phyloP scores from a whole-genome alignment of 2,888 invertebrate species.

The Caenorhabditis parvicauda region DNA sequence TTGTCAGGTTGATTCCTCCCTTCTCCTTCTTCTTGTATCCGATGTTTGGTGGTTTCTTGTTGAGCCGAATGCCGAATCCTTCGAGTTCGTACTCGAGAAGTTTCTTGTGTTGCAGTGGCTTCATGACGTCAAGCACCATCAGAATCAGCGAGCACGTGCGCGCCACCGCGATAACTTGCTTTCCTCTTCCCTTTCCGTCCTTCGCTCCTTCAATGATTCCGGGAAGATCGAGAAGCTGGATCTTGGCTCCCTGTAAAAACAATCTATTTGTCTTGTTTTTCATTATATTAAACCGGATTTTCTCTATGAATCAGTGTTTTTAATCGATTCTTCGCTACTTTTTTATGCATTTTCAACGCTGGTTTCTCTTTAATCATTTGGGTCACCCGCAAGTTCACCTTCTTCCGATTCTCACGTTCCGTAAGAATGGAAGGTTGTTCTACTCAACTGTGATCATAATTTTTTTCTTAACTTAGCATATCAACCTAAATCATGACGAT shows the following conservation, averaged over 20 bases:
- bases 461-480: too few species aligned
- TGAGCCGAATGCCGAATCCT: conserved; percentile 90
- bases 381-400: too few species aligned
- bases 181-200: conserved; percentile 78
- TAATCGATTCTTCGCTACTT: not conserved
- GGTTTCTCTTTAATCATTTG: not conserved
- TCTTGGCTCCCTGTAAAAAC: conserved; percentile 85
- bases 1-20: conserved; percentile 93
- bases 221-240: conserved; percentile 92
- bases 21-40: conserved; percentile 94
- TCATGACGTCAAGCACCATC: conserved; percentile 90
- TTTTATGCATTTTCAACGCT: not conserved
- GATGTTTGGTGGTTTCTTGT: conserved; percentile 95
- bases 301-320: not conserved
- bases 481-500: too few species aligned
- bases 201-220: conserved; percentile 99
- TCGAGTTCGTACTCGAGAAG: conserved; percentile 91
- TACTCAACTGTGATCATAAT: too few species aligned
- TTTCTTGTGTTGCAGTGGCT: conserved; percentile 92
- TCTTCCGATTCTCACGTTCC: too few species aligned
- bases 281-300: not conserved
- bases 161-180: conserved; percentile 77
- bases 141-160: conserved; percentile 95
- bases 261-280: not conserved
- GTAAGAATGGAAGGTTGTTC: too few species aligned